Base-by-base conservation (phyloP, 2,888 invertebrate species). In the Drosophila mimetica region DNA sequence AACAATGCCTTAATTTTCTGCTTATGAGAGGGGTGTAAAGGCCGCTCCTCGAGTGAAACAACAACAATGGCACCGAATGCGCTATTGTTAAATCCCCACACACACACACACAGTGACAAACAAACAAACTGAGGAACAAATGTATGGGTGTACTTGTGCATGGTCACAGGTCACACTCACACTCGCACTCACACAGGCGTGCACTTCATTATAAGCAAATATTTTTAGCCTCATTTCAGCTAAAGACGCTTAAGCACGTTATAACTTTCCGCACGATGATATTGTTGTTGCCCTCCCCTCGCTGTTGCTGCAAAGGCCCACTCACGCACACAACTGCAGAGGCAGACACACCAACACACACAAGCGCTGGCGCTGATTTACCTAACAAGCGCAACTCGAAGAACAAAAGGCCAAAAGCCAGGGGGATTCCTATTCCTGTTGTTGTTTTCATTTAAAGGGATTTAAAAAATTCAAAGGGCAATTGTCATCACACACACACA, bases 391-490 rank as follows among this genome's bases (percentile, higher is more conserved):
- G 80, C 60, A 61, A 64, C 60, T 67, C 60, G 48, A 46, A 44
- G 55, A 81, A 84, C 82, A 83, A 87, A 81, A 81, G 78, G 66
- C 64, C 51, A 71, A 71, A 76, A 63, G 52, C 36, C 58, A 44
- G 66, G 46, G 60, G 60, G 50, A 54, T 65, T 76, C 50, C 59
- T 72, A 54, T 65, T 76, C 50, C 59, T 72, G 83, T 79, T 87
- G 82, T 84, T 82, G 83, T 84, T 86, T 86, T 86, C 83, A 76
- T 76, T 88, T 86, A 83, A 85, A 88, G 76, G 79, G 83, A 84
- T 88, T 88, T 88, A 76, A 85, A 85, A 86, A 88, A 88, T 88
- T 74, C 82, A 80, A 86, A 88, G 82, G 82, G 76, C 79, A 80
- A 86, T 89, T 86, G 86, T 86, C 77, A 75, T 73, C 63, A 58